Percentiles rank a stretch among this genome's conserved stretches.
phyloP scores from a whole-genome alignment of 2,888 invertebrate species.

The Therioaphis trifolii region DNA sequence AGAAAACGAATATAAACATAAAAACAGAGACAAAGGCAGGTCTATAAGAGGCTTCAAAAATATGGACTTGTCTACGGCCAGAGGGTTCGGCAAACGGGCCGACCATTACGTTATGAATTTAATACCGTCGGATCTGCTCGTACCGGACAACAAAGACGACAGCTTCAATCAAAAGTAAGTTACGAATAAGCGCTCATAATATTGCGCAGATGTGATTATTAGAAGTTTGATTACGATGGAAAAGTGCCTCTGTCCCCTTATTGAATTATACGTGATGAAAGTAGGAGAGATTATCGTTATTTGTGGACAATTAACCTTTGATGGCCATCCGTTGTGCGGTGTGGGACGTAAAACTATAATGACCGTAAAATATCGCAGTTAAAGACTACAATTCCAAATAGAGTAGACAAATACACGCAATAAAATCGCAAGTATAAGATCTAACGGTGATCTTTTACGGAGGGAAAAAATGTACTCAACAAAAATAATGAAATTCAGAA shows the following conservation, averaged over 20 bases:
- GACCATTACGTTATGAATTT: constrained; percentile 41
- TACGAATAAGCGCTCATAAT: not conserved
- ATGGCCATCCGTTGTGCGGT: not conserved
- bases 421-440: too few species aligned
- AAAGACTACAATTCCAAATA: too few species aligned
- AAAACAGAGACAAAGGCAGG: constrained; percentile 69
- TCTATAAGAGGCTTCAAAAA: constrained; percentile 76
- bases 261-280: not conserved
- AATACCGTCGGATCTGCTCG: constrained; percentile 13
- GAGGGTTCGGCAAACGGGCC: constrained; percentile 76
- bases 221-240: not conserved
- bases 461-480: too few species aligned
- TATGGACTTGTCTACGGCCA: constrained; percentile 74
- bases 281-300: not conserved
- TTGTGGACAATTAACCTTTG: too few species aligned
- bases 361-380: too few species aligned
- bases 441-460: too few species aligned
- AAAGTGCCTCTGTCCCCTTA: too few species aligned
- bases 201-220: not conserved
- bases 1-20: constrained; percentile 52
- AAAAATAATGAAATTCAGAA: too few species aligned
- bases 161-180: constrained; percentile 50
- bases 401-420: too few species aligned
- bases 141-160: constrained; percentile 36
- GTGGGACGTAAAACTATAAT: not conserved